A percentile compares a stretch with the other conserved stretches of the same genome.
phyloP scores from a whole-genome alignment of 2,888 invertebrate species.

The Caenorhabditis imperialis region DNA sequence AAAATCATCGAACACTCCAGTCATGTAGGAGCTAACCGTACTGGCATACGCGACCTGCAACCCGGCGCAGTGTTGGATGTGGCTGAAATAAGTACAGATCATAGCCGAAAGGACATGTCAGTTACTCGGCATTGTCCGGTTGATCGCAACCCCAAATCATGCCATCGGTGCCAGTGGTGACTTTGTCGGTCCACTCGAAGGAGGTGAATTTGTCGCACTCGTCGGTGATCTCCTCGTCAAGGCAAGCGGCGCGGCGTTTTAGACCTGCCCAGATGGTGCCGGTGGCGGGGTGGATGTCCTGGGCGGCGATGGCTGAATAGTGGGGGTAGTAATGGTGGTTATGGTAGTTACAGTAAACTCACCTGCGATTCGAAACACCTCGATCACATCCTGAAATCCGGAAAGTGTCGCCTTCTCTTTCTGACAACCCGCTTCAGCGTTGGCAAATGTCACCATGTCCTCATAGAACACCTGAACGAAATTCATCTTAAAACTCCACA shows the following conservation, averaged over 20 bases:
- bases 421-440: too few species aligned
- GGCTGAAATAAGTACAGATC: background rate
- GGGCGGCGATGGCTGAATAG: conserved; percentile 16
- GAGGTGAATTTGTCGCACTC: conserved; percentile 8
- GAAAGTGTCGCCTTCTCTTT: too few species aligned
- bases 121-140: conserved; percentile 10
- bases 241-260: conserved; percentile 2
- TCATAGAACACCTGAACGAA: too few species aligned
- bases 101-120: background rate
- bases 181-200: conserved; percentile 24
- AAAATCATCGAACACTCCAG: conserved; percentile 7
- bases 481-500: too few species aligned
- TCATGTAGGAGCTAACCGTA: background rate
- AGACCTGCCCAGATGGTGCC: conserved; percentile 12
- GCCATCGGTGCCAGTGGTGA: conserved; percentile 8
- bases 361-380: too few species aligned
- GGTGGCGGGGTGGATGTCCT: background rate
- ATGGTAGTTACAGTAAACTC: too few species aligned
- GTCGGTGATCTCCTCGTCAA: background rate
- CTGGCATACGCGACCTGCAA: background rate
- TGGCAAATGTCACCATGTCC: too few species aligned
- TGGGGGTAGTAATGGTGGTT: too few species aligned
- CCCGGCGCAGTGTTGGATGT: background rate
- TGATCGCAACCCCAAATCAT: conserved; percentile 5
- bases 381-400: too few species aligned